Base-by-base conservation (phyloP, 2,113 vertebrate species). In the Gymnogyps californianus region DNA sequence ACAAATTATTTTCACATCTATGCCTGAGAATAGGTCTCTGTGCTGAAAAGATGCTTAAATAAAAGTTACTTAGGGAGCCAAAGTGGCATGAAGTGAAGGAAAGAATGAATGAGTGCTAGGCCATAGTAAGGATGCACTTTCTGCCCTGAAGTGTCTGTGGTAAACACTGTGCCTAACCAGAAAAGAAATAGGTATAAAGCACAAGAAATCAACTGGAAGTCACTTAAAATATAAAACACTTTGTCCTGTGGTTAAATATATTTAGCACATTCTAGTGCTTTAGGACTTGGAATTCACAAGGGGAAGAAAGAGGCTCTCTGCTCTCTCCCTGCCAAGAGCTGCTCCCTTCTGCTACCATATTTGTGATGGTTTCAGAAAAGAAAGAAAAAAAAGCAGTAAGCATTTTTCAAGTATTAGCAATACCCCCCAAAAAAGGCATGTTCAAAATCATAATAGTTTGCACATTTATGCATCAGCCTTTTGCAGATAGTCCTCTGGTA, bases 191-290 rank as follows among this genome's bases (percentile, higher is more conserved):
- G 15, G 12, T 49, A 90, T 83, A 72, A 79, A 72, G 16, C 29
- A 87, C 6, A 51, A 90, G n/a, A 91, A 92, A 92, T 85, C 51
- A 71, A 79, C 31, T 89, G 62, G 25, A 96, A 93, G 16, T 17
- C 4, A 80, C 72, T 93, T 69, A 61, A 90, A 92, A 88, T 86
- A 72, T 54, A 69, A 90, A 80, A 15, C 34, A 74, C 28, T 90
- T 96, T 82, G 12, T 82, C 69, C 31, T 82, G 61, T 47, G 52
- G 61, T 82, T 93, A 84, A 96, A 81, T 5, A 71, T 59, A 79
- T 84, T 89, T 91, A 89, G 47, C 93, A 93, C 65, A 79, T 97
- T 94, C 96, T 96, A 83, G 52, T 87, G 49, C 76, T 97, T 89
- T 93, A 95, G 66, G 81, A 87, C 69, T 94, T 89, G 67, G 86